A percentile compares a stretch with the other conserved stretches of the same genome.
Evolutionary conservation across 2,888 invertebrate species (phyloP).

Genomic region (Gastracanthus pulcherrimus): DNA sequence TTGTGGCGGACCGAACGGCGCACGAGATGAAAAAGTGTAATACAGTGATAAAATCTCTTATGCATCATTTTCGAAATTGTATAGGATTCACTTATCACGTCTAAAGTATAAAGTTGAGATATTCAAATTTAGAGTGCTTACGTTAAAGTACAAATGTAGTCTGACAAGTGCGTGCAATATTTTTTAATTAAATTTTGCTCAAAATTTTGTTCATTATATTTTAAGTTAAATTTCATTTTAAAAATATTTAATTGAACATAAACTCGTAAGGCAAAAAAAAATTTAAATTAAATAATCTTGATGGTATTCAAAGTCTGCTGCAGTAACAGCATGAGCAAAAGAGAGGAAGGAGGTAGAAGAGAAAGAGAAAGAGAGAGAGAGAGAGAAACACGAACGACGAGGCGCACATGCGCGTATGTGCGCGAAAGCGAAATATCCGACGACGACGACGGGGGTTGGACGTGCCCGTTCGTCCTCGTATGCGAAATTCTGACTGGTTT

Average conservation of each 20-base stretch:
- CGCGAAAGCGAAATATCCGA: slow-evolving; percentile 10
- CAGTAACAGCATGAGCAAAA: not conserved
- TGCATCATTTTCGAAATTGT: slow-evolving; percentile 42
- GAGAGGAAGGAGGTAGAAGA: not conserved
- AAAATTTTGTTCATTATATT: no score
- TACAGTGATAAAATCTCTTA: slow-evolving; percentile 8
- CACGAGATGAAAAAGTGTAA: not conserved
- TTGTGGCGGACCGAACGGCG: no score
- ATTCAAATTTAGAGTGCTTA: no score
- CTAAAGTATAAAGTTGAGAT: no score
- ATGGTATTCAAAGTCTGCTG: not conserved
- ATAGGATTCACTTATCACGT: not conserved
- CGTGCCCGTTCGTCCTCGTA: slow-evolving; percentile 46
- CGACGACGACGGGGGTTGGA: slow-evolving; percentile 43
- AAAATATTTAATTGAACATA: not conserved
- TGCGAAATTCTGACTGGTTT: slow-evolving; percentile 60
- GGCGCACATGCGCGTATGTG: slow-evolving; percentile 1
- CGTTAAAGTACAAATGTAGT: no score
- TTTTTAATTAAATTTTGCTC: no score
- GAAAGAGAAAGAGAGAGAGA: not conserved
- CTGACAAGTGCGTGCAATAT: no score
- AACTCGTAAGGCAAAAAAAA: not conserved
- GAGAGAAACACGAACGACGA: not conserved
- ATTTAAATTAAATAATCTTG: not conserved
- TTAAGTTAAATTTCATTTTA: no score